A percentile compares a stretch with the other conserved stretches of the same genome.
These are phyloP conservation scores for Diorhabda carinulata DNA, from an alignment of 1,140 invertebrate genomes.

Conservation along the genomic window DNA sequence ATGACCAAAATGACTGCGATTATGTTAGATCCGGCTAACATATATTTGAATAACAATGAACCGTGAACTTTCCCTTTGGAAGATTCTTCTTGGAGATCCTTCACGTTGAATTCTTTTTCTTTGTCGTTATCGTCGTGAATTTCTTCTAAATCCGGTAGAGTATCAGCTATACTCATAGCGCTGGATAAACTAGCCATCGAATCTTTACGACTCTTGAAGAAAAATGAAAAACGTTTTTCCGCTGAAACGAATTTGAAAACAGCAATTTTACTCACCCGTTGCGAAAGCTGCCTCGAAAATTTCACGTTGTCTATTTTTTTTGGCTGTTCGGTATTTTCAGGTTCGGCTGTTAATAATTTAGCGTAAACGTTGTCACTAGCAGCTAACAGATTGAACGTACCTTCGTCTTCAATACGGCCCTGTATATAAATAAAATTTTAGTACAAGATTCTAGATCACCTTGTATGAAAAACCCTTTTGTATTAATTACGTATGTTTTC, in stretches of 20 bases:
- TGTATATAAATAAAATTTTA: neutral
- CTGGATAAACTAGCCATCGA: slow-evolving; percentile 29
- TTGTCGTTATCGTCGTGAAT: slow-evolving; percentile 23
- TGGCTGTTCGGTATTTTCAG: slow-evolving; percentile 24
- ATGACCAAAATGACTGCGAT: slow-evolving; percentile 55
- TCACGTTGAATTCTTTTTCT: slow-evolving; percentile 25
- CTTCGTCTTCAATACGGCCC: slow-evolving; percentile 58
- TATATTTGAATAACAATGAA: slow-evolving; percentile 54
- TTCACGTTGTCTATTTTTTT: slow-evolving; percentile 24
- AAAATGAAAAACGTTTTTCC: neutral
- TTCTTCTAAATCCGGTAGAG: slow-evolving; percentile 25
- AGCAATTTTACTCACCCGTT: slow-evolving; percentile 23
- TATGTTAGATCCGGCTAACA: slow-evolving; percentile 61
- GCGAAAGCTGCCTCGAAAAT: slow-evolving; percentile 26
- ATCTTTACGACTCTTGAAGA: slow-evolving; percentile 28
- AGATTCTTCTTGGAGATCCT: slow-evolving; percentile 38
- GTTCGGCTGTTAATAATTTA: slow-evolving; percentile 39
- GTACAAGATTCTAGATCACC: too few relatives aligned
- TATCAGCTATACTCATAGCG: slow-evolving; percentile 37
- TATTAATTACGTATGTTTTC: neutral
- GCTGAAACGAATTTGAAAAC: neutral
- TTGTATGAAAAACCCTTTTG: neutral
- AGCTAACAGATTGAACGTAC: slow-evolving; percentile 64
- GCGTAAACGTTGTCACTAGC: slow-evolving; percentile 59
- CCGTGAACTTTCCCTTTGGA: slow-evolving; percentile 42